Evolutionary conservation across 2,888 invertebrate genomes (phyloP), one percentile per base, ranked within the genome.

Genomic region (Cryptocephalus primarius): DNA sequence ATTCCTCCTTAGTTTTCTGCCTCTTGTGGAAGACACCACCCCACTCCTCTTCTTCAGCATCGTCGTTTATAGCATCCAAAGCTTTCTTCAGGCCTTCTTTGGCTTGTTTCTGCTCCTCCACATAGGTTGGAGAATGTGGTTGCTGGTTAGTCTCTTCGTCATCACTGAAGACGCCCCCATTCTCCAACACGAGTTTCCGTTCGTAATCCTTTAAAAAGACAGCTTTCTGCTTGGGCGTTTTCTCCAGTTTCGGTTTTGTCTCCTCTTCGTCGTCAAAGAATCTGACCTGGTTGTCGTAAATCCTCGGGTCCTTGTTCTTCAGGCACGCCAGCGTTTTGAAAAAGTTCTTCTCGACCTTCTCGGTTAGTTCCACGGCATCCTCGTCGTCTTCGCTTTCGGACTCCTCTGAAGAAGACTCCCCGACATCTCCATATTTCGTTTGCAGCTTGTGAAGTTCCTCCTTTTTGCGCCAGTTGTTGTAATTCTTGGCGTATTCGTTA

Each of bases 271-370:
- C 58, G 40, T 61, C 55, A 70, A 90, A 93, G 62, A 88, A 90
- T 44, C 75, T 76, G 32, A 77, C 76, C 45, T 78, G 75, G 38
- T 83, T 77, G 62, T 94, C 82, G 68, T 96, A 96, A 52, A 95
- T 93, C 56, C 78, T 76, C 0, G 94, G 90, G 72, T 95, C 89
- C 63, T 88, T 89, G 40, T 80, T 86, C 66, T 94, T 95, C 40
- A 97, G 69, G 43, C 82, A 82, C 0, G 92, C 77, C 1, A 95
- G 72, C 0, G 94, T 87, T 69, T 86, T 87, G 39, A 90, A 81
- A 69, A 97, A 97, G 54, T 88, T 84, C 55, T 85, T 82, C 62
- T 96, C 94, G 41, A 83, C 72, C 54, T 82, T 77, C 58, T 82
- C 77, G 0, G 81, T 69, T 66, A 83, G 56, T 68, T 78, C 75